These are phyloP conservation scores for Crypturellus tataupa DNA, from an alignment of 2,797 vertebrate species.

Conservation along the genomic window DNA sequence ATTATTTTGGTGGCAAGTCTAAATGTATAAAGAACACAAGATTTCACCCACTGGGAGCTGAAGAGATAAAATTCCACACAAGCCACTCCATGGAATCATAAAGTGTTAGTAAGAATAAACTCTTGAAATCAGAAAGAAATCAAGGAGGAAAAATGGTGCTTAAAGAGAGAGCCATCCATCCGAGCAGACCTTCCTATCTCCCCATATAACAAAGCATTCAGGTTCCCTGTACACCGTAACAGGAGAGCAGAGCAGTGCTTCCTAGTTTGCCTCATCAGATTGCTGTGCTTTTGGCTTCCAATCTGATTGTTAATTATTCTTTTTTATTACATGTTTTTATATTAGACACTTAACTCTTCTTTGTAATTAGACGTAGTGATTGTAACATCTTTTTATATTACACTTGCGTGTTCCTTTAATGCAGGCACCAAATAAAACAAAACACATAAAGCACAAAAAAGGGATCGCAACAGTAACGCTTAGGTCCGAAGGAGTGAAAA, in stretches of 20 bases:
- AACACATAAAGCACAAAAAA: slow-evolving; percentile 10
- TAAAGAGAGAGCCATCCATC: neutral
- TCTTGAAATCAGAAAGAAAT: neutral
- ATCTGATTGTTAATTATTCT: slow-evolving; percentile 30
- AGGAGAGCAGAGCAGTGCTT: neutral
- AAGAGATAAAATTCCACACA: slow-evolving; percentile 24
- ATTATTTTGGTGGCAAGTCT: slow-evolving; percentile 21
- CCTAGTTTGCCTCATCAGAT: neutral
- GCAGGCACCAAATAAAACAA: slow-evolving; percentile 35
- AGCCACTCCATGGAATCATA: neutral
- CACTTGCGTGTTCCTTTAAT: slow-evolving; percentile 50
- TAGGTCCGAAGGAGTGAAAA: neutral
- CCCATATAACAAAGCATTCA: neutral
- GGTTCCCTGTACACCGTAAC: neutral
- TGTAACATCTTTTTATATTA: slow-evolving; percentile 54
- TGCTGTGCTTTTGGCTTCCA: neutral
- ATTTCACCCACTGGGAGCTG: neutral
- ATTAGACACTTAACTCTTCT: slow-evolving; percentile 39
- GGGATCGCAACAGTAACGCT: neutral
- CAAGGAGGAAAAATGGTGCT: neutral
- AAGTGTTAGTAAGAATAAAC: neutral
- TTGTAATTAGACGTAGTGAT: slow-evolving; percentile 45
- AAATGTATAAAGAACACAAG: slow-evolving; percentile 21
- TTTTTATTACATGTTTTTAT: slow-evolving; percentile 33
- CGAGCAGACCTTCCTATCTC: neutral